phyloP scores from a whole-genome alignment of 2,113 vertebrate genomes.

The Pleuronectes platessa region DNA sequence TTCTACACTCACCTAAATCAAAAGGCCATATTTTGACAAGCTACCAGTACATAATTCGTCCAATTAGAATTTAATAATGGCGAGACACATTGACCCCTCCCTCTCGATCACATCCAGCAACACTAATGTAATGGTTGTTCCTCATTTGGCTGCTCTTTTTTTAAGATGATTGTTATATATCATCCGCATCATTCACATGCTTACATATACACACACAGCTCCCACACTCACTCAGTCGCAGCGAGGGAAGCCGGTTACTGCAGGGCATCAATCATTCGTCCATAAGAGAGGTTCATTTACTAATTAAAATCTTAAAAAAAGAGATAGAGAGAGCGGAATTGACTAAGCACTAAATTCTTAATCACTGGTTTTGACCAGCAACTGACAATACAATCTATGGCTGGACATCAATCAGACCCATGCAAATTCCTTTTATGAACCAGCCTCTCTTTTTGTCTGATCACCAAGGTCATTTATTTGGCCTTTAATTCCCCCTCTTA shows the following conservation, averaged over 20 bases:
- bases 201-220: constrained; percentile 61
- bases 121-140: constrained; percentile 79
- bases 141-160: constrained; percentile 66
- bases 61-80: constrained; percentile 77
- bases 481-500: constrained; percentile 62
- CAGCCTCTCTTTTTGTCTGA: constrained; percentile 47
- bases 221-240: constrained; percentile 56
- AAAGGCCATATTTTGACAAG: constrained; percentile 75
- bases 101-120: constrained; percentile 57
- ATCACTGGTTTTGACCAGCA: constrained; percentile 84
- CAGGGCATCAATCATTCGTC: constrained; percentile 89
- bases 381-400: constrained; percentile 78
- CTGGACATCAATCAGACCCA: constrained; percentile 77
- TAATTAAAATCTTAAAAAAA: constrained; percentile 92
- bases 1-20: constrained; percentile 57
- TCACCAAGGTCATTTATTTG: constrained; percentile 65
- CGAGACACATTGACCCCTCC: constrained; percentile 67
- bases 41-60: constrained; percentile 70
- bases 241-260: constrained; percentile 80
- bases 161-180: constrained; percentile 64
- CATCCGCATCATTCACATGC: constrained; percentile 71
- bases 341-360: constrained; percentile 89
- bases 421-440: constrained; percentile 67
- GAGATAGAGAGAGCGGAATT: constrained; percentile 82
- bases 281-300: constrained; percentile 91